Evolutionary conservation across 2,113 vertebrate genomes (phyloP), one percentile per base, ranked within the genome.

Genomic region (Phaetusa simplex): DNA sequence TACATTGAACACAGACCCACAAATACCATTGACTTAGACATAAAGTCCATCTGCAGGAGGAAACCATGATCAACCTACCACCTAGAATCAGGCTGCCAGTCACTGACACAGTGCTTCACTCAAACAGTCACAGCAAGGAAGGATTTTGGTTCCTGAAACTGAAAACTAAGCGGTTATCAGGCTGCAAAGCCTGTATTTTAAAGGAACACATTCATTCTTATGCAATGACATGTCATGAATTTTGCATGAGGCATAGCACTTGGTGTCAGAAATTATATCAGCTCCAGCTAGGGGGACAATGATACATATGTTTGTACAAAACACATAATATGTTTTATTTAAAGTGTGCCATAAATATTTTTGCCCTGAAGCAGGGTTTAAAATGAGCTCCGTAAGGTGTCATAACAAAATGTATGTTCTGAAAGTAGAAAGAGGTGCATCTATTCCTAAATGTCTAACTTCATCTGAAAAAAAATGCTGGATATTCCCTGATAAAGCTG

Each of bases 311-410:
- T 98, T 98, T 96, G 97, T 98, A 98, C 97, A 97, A 97, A 97
- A 97, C 95, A 97, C 93, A 92, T 98, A 97, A 95, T 98, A 98
- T 98, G 97, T 98, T 98, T 98, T 98, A 98, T 98, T 98, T 98
- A 98, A 98, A 97, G 96, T 95, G 86, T 96, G 96, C 94, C 96
- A 98, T 98, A 97, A 98, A 97, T 97, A 98, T 97, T 96, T 98
- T 97, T 98, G 97, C 97, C 97, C 98, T 92, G 97, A 92, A 98
- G 98, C 97, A 73, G 91, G 69, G 89, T 98, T 97, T 97, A 95
- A 96, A 98, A 97, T 97, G 96, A 97, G 92, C 74, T 95, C 94
- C 17, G 21, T 93, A 96, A 87, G 45, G 94, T 95, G 87, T 93
- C 96, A 95, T 95, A 96, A 93, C 91, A 86, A 96, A 97, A 96